Evolutionary conservation across 2,797 vertebrate genomes (phyloP), one percentile per base, ranked within the genome.

Genomic region (Streptopelia turtur): DNA sequence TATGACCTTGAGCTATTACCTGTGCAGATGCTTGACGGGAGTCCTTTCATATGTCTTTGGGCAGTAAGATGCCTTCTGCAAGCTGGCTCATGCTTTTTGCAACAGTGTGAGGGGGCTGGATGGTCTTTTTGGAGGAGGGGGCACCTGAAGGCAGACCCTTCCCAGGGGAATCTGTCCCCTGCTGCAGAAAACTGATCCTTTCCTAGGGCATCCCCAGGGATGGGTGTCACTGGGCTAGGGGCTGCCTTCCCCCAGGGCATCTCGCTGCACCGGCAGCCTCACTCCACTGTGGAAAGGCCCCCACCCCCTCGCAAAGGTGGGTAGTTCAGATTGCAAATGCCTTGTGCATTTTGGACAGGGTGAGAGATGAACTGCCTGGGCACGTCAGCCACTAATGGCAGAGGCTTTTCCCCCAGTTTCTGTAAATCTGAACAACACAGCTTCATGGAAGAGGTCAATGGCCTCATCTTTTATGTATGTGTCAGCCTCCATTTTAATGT

Each of bases 371-470:
- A 70, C 45, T 76, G 47, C 31, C 61, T 27, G 18, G 66, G 39
- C 39, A 76, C 0, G 1, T 79, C 76, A 63, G 31, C 68, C 7
- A 3, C 7, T 14, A 60, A 52, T 64, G 65, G n/a, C 37, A 52
- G 64, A 66, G 64, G n/a, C 81, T 84, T 82, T 72, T 31, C 6
- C 27, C 49, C 31, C 13, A 31, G 53, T 86, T 94, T 85, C 64
- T 93, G 57, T 59, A 86, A 80, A 83, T 94, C 75, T 89, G 71
- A 93, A 65, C 4, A 5, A 68, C 43, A 69, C 74, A 68, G 60
- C 68, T 94, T 94, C 71, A 83, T 84, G 78, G 68, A 94, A 80
- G 74, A 77, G 89, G 93, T 96, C 88, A 86, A 91, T 89, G 82
- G 69, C 47, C 80, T 90, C 83, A 70, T 92, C 76, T 88, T 91